Base-by-base conservation (phyloP, 2,888 invertebrate species). In the Pycnomerus fuliginosus region DNA sequence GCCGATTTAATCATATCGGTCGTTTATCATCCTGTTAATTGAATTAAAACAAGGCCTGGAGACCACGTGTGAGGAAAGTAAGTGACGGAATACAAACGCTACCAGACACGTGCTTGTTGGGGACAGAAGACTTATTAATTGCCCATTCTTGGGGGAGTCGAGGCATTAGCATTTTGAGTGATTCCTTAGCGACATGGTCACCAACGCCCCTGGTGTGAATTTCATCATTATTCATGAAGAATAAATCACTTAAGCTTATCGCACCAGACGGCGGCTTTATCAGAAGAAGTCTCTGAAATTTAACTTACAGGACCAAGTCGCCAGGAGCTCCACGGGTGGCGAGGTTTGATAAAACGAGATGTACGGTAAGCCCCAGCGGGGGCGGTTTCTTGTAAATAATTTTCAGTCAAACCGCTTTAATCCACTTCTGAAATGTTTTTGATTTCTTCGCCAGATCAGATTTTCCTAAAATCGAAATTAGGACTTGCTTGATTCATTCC, bases 41-140 rank as follows among this genome's bases (percentile, higher is more conserved):
- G 39, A 39, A 39, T 39, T 31, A 31, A 39, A 39, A 40, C 20
- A 11, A 32, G 23, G 16, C 10, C 16, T 2, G 24, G 16, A 34
- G 25, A 24, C 15, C 15, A 34, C 23, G 13, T 16, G 16, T 17
- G 35, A 10, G 12, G n/a, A n/a, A n/a, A n/a, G 11, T 25, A 35
- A 2, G 10, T 12, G 16, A 27, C 35, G 31, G 22, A 44, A 44
- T 23, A 37, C 42, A 46, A 45, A 48, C 41, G 41, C 32, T 38
- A 20, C 13, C 27, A 31, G 53, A 46, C 53, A 53, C 53, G 53
- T 50, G 52, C 50, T 35, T 17, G 51, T 44, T 16, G 34, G 41
- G 46, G 45, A 35, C 42, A 34, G 35, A 41, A 48, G 31, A 32
- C 45, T 15, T 28, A 28, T 33, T 33, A 40, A 33, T 33, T 44